Base-by-base conservation (phyloP, 1,140 invertebrate species). In the Drosophila setifemur region DNA sequence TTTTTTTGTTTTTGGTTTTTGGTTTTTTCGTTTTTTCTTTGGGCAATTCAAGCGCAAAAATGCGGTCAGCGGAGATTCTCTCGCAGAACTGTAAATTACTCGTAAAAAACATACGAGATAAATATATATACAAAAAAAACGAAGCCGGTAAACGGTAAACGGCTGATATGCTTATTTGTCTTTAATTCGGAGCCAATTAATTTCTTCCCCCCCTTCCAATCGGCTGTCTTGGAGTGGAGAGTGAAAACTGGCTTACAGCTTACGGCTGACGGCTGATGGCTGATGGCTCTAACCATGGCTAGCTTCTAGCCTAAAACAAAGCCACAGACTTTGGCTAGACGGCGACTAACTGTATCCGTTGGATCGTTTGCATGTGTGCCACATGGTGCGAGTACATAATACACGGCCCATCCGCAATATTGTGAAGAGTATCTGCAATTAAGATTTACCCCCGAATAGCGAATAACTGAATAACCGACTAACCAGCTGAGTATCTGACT, bases 121-220 rank as follows among this genome's bases (percentile, higher is more conserved):
- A 54, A 33, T 49, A 40, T 45, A 33, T 18, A 35, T 50, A 14
- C 42, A 25, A 61, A 21, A 29, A 26, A 25, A 26, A 8, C 29
- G 16, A 25, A 8, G 31, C 29, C 47, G 12, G 50, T 57, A 58
- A 77, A 82, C 78, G 73, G 79, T 75, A 73, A 68, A 69, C 55
- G 63, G 66, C 66, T 61, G 69, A 74, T 74, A 75, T 70, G 57
- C 45, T 71, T 72, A 73, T 82, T 82, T 85, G 73, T 83, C 45
- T 83, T 74, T 74, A 85, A 79, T 74, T 78, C 77, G 55, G 25
- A 73, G 54, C 74, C 79, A 85, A 83, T 83, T 83, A 85, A 83
- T 83, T 83, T 83, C 79, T 85, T 74, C 55, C 82, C 81, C 50
- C 54, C 54, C 11, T 33, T 16, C 26, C 21, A 33, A 44, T 54